These are phyloP conservation scores for Onychomys torridus DNA, from an alignment of 2,797 vertebrate species.

Conservation along the genomic window DNA sequence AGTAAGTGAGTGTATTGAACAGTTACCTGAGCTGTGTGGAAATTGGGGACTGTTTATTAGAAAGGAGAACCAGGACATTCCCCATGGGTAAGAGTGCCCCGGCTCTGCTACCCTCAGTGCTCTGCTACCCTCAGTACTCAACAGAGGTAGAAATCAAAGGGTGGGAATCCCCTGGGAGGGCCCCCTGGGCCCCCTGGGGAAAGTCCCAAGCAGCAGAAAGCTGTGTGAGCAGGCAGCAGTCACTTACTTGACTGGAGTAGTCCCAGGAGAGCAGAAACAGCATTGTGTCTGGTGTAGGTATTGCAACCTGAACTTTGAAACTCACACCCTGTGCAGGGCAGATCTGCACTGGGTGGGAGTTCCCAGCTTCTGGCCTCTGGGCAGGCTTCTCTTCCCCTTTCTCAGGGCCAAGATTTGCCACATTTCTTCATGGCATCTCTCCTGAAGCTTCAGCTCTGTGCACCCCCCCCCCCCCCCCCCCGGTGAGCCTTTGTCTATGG, in stretches of 20 bases:
- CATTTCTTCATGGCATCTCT: background rate
- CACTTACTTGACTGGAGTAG: background rate
- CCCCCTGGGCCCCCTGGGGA: background rate
- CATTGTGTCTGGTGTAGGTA: rapidly evolving
- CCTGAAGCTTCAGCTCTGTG: rapidly evolving
- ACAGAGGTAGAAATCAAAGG: background rate
- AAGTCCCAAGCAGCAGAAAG: background rate
- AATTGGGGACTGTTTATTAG: conserved; percentile 59
- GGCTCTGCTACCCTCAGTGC: background rate
- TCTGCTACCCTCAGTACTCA: background rate
- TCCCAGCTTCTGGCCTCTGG: background rate
- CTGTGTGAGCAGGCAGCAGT: background rate
- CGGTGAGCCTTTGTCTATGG: background rate
- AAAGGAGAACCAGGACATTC: background rate
- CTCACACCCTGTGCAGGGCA: background rate
- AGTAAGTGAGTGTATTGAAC: background rate
- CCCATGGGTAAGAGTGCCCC: background rate
- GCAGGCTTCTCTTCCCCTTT: background rate
- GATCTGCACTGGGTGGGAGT: background rate
- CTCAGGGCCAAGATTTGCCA: rapidly evolving
- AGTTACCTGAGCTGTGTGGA: background rate
- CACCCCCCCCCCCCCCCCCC: rapidly evolving
- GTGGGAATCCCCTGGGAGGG: background rate
- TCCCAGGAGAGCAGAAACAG: background rate
- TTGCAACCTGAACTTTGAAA: background rate